These are phyloP conservation scores for Dascillus cervinus DNA, from an alignment of 2,888 invertebrate species.

Conservation along the genomic window DNA sequence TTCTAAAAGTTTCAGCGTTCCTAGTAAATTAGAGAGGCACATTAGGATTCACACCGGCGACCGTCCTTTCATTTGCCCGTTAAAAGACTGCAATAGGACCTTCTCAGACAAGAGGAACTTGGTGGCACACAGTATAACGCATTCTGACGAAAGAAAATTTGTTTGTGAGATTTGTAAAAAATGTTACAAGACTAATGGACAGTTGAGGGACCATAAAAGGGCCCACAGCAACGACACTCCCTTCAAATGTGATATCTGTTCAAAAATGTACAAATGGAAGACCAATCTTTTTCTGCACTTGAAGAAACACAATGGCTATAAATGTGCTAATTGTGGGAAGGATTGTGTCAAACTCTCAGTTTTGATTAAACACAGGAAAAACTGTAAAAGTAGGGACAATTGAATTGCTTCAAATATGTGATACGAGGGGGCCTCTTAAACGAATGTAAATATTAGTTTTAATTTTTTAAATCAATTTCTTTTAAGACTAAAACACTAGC, in stretches of 20 bases:
- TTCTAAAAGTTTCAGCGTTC: constrained; percentile 35
- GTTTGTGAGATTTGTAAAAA: constrained; percentile 32
- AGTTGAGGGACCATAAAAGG: constrained; percentile 32
- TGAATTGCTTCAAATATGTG: too few species aligned
- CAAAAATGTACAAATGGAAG: constrained; percentile 35
- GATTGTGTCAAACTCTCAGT: constrained; percentile 15
- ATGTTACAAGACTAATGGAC: constrained; percentile 32
- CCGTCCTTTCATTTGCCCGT: constrained; percentile 33
- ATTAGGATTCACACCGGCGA: constrained; percentile 37
- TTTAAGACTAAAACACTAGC: too few species aligned
- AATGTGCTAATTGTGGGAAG: constrained; percentile 18
- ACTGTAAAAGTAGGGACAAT: constrained; percentile 9
- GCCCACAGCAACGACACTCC: constrained; percentile 27
- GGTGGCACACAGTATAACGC: constrained; percentile 33
- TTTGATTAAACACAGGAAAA: constrained; percentile 17
- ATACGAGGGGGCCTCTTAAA: too few species aligned
- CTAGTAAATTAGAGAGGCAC: constrained; percentile 38
- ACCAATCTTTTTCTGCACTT: constrained; percentile 33
- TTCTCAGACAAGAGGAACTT: constrained; percentile 40
- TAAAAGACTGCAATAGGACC: constrained; percentile 31
- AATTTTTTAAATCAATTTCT: too few species aligned
- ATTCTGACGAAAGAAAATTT: constrained; percentile 30
- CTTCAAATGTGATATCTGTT: constrained; percentile 32
- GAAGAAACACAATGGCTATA: constrained; percentile 28
- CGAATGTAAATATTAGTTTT: too few species aligned